Percentiles rank a stretch among this genome's conserved stretches.
Evolutionary conservation across 2,113 vertebrate genomes (phyloP).

Genomic region (Hypomesus transpacificus): DNA sequence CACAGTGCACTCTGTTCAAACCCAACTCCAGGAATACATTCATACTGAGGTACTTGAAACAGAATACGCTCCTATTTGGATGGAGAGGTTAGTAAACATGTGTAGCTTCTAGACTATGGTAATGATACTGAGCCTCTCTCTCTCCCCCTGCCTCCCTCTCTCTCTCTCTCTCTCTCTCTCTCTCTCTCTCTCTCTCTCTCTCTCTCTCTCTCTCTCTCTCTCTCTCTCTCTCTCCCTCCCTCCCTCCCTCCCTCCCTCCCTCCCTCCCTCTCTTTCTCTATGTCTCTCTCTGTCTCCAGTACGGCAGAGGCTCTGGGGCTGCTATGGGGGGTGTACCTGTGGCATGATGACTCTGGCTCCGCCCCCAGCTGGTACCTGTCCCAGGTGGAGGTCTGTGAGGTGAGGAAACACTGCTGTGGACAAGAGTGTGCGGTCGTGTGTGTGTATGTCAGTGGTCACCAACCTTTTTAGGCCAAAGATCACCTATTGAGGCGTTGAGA

Average conservation of each 20-base stretch:
- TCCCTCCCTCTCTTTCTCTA: neutral
- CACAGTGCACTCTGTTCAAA: slow-evolving; percentile 70
- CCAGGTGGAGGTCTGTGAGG: slow-evolving; percentile 69
- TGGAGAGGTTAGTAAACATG: too few species aligned
- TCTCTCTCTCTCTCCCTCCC: neutral
- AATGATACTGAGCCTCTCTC: neutral
- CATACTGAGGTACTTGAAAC: slow-evolving; percentile 73
- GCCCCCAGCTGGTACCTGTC: slow-evolving; percentile 75
- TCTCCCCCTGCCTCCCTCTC: neutral
- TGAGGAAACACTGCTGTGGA: slow-evolving; percentile 15
- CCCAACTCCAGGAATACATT: slow-evolving; percentile 78
- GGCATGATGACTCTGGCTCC: slow-evolving; percentile 75
- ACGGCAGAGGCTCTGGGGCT: slow-evolving; percentile 67
- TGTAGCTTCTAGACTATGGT: neutral
- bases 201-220: neutral
- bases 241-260: neutral
- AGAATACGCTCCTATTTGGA: neutral
- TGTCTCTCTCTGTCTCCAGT: slow-evolving; percentile 52
- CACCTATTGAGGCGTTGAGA: too few species aligned
- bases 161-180: neutral
- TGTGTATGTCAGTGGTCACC: too few species aligned
- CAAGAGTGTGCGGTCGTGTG: neutral
- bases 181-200: slow-evolving; percentile 5
- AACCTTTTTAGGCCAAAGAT: too few species aligned
- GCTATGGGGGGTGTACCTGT: slow-evolving; percentile 73